Evolutionary conservation across 2,113 vertebrate species (phyloP).

Genomic region (Coregonus clupeaformis): DNA sequence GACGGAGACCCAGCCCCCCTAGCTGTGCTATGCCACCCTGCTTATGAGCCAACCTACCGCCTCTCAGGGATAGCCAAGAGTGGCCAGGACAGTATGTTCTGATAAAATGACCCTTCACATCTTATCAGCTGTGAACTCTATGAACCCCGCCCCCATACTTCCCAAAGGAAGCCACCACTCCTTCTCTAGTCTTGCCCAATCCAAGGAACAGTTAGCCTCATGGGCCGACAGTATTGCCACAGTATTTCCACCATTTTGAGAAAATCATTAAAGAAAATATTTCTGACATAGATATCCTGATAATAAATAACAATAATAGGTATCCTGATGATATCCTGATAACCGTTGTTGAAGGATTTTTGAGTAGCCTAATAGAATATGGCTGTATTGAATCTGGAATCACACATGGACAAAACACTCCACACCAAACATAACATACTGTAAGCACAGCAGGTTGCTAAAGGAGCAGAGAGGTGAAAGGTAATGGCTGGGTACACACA

Average conservation of each 20-base stretch:
- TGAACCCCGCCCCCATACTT: conserved; percentile 10
- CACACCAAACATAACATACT: background rate
- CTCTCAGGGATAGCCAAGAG: conserved; percentile 33
- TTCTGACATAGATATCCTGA: too few relatives aligned
- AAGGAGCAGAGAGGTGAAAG: conserved; percentile 35
- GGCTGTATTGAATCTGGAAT: background rate
- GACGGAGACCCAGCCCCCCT: conserved; percentile 36
- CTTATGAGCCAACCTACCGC: conserved; percentile 6
- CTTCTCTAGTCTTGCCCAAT: background rate
- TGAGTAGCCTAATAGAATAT: too few relatives aligned
- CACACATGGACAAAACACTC: background rate
- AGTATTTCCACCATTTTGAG: background rate
- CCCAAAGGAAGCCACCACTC: background rate
- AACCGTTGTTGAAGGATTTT: background rate
- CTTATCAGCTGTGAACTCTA: conserved; percentile 21
- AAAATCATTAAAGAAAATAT: too few relatives aligned
- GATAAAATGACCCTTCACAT: conserved; percentile 30
- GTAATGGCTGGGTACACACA: conserved; percentile 29
- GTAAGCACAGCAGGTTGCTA: conserved; percentile 1
- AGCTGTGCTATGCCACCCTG: conserved; percentile 20
- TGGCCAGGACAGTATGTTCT: conserved; percentile 41
- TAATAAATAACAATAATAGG: too few relatives aligned
- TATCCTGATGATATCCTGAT: background rate
- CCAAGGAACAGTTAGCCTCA: background rate
- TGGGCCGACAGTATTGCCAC: background rate